These are phyloP conservation scores for Thomomys bottae DNA, from an alignment of 2,113 vertebrate species.

Conservation along the genomic window DNA sequence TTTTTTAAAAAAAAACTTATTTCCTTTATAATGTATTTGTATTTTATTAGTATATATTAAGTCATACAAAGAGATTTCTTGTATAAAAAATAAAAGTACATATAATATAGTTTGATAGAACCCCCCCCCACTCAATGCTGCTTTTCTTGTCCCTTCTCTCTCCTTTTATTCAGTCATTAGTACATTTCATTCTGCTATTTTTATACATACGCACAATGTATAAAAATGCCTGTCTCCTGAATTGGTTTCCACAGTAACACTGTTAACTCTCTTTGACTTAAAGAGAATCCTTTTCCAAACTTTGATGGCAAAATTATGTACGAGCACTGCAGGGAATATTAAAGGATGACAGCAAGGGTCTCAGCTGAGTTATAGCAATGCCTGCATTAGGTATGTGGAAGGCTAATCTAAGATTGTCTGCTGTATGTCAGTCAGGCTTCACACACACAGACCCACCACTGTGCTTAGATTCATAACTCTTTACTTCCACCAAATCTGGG, in stretches of 20 bases:
- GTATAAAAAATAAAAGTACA: no score
- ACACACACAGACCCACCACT: not conserved
- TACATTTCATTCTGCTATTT: no score
- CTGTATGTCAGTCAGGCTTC: not conserved
- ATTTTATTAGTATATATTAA: no score
- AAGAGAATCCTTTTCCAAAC: constrained; percentile 2
- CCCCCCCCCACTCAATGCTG: no score
- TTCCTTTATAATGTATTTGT: no score
- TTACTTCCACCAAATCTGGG: not conserved
- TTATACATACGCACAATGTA: no score
- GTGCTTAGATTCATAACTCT: not conserved
- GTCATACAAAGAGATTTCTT: no score
- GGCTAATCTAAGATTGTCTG: not conserved
- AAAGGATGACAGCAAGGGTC: not conserved
- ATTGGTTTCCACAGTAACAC: not conserved
- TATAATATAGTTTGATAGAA: no score
- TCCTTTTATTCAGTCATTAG: no score
- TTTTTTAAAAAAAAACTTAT: no score
- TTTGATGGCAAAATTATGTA: not conserved
- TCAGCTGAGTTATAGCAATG: not conserved
- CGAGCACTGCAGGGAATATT: not conserved
- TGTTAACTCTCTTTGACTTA: not conserved
- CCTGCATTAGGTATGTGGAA: not conserved
- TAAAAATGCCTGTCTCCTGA: not conserved
- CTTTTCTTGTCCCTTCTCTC: no score